Evolutionary conservation across 2,797 vertebrate species (phyloP), one percentile per base, ranked within the genome.

Genomic region (Gymnodraco acuticeps): DNA sequence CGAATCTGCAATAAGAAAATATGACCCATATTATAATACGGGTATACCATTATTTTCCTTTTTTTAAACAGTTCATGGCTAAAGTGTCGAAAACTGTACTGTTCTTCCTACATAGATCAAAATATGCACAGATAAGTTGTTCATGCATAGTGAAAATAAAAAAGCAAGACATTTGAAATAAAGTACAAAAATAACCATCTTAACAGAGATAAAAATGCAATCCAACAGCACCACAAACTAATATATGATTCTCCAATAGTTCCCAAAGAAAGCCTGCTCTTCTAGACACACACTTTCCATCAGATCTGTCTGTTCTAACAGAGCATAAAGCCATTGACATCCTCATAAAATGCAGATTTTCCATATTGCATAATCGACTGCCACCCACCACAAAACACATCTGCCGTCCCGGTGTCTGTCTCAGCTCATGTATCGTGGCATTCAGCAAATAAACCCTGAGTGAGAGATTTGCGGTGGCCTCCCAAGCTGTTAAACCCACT

Each of bases 381-480:
- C 88, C 88, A 82, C 87, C 88, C 90, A 86, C 79, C 64, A 47
- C 20, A 83, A 56, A 59, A 78, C 73, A 77, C 80, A 81, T 75
- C 65, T 76, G 78, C 71, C 33, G 65, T 41, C 60, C 31, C n/a
- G 4, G 56, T 70, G 83, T 87, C 83, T 70, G 81, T 87, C 83
- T 85, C 80, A 87, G 82, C 87, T 90, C 88, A 90, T 76, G 77
- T 83, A 70, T 54, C 64, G 20, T 73, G 64, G 88, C 86, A 33
- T 85, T 62, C 71, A 67, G 77, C 64, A 91, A 90, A 93, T 89
- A 92, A 92, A 92, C 83, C 55, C 15, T 8, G 19, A 62, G 60
- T 89, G 87, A 93, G 80, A 92, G 88, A 89, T 89, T 79, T 87
- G 90, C 31, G 80, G 87, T 51, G 86, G 72, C 90, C 90, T 87